Evolutionary conservation across 2,113 vertebrate genomes (phyloP).

Genomic region (Corythoichthys intestinalis): DNA sequence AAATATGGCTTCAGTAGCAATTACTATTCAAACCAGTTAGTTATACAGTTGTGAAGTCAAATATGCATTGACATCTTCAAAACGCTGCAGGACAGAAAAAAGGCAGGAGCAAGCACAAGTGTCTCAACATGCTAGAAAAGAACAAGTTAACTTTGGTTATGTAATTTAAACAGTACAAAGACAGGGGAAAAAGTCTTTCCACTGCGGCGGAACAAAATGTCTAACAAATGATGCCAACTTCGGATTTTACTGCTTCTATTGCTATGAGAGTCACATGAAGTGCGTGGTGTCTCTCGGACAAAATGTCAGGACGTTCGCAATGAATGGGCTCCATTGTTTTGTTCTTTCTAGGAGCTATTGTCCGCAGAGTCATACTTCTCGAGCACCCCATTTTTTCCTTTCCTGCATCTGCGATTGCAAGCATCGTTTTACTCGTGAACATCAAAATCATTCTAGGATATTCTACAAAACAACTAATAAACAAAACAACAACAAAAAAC

Average conservation of each 20-base stretch:
- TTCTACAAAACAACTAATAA: too few species aligned
- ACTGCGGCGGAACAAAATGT: constrained; percentile 12
- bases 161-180: constrained; percentile 28
- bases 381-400: constrained; percentile 8
- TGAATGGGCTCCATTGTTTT: constrained; percentile 61
- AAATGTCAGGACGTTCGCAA: constrained; percentile 47
- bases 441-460: too few species aligned
- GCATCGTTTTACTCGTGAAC: not conserved
- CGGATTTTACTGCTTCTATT: not conserved
- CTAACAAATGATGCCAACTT: constrained; percentile 6
- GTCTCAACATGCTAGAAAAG: constrained; percentile 26
- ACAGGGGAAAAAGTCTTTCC: not conserved
- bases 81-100: constrained; percentile 22
- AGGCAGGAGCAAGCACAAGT: constrained; percentile 29
- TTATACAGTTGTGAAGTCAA: not conserved
- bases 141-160: constrained; percentile 34
- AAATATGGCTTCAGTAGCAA: not conserved
- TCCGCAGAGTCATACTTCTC: constrained; percentile 38
- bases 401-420: not conserved
- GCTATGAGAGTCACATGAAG: constrained; percentile 4
- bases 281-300: constrained; percentile 37
- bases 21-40: not conserved
- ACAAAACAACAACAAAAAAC: too few species aligned
- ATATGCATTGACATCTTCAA: not conserved
- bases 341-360: constrained; percentile 44